A percentile compares a stretch with the other conserved stretches of the same genome.
Evolutionary conservation across 2,113 vertebrate species (phyloP).

Genomic region (Larimichthys polyactis): DNA sequence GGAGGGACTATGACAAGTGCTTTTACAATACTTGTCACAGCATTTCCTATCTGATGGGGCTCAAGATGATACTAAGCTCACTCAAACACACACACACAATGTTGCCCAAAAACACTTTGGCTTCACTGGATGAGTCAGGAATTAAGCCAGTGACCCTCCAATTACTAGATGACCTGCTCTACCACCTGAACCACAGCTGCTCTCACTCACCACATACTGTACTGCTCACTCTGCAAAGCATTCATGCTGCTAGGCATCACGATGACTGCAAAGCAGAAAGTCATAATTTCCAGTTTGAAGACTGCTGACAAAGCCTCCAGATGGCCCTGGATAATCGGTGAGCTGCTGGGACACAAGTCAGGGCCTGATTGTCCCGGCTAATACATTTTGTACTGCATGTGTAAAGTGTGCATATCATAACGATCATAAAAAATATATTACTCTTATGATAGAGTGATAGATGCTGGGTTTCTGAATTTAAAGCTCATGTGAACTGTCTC

Average conservation of each 20-base stretch:
- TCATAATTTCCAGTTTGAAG: neutral
- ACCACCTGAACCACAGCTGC: too few species aligned
- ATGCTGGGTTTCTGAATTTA: slow-evolving; percentile 41
- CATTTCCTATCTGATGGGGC: too few species aligned
- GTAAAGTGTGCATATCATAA: neutral
- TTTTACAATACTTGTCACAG: too few species aligned
- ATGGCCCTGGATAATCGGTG: neutral
- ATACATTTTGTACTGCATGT: neutral
- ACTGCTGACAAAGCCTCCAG: neutral
- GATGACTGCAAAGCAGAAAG: neutral
- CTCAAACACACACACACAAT: too few species aligned
- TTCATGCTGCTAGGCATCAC: neutral
- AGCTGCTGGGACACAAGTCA: neutral
- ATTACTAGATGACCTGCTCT: too few species aligned
- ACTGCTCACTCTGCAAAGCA: neutral
- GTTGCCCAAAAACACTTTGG: too few species aligned
- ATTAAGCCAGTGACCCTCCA: too few species aligned
- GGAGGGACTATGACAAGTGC: too few species aligned
- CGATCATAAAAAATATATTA: neutral
- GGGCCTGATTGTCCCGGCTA: neutral
- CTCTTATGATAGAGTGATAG: neutral
- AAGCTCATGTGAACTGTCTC: slow-evolving; percentile 34
- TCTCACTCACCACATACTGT: too few species aligned
- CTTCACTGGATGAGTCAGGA: too few species aligned
- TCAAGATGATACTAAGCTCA: too few species aligned